Percentiles rank a stretch among this genome's conserved stretches.
Evolutionary conservation across 2,888 invertebrate species (phyloP).

Genomic region (Leucophenga montana): DNA sequence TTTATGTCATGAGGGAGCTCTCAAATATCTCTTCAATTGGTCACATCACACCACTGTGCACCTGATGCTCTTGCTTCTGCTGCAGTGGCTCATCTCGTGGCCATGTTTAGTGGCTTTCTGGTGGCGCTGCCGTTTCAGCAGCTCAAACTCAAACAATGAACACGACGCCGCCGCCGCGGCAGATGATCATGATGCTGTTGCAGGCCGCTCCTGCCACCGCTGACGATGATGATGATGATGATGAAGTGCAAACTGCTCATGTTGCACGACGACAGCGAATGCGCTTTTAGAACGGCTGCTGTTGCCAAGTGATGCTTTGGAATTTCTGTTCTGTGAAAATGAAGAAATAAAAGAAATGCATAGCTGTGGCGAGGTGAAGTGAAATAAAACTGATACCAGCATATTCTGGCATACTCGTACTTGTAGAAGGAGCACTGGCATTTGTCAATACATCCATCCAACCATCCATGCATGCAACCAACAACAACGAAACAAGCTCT

Average conservation of each 20-base stretch:
- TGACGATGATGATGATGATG: slow-evolving; percentile 53
- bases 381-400: background rate
- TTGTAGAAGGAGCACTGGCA: no score
- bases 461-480: no score
- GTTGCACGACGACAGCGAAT: background rate
- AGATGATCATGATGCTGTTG: slow-evolving; percentile 25
- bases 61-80: background rate
- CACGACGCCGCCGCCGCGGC: background rate
- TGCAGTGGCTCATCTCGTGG: slow-evolving; percentile 15
- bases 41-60: slow-evolving; percentile 3
- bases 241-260: slow-evolving; percentile 60
- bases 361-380: no score
- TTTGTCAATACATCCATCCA: no score
- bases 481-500: slow-evolving; percentile 13
- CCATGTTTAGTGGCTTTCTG: slow-evolving; percentile 24
- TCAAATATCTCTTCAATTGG: no score
- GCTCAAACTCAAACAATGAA: slow-evolving; percentile 31
- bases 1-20: no score
- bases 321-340: background rate
- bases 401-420: background rate
- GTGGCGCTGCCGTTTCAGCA: slow-evolving; percentile 22
- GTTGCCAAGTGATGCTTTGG: slow-evolving; percentile 40
- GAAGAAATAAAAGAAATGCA: no score
- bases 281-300: slow-evolving; percentile 32
- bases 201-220: slow-evolving; percentile 2